Percentiles rank a stretch among this genome's conserved stretches.
phyloP scores from a whole-genome alignment of 2,797 vertebrate species.

The Brachyalestes nurse region DNA sequence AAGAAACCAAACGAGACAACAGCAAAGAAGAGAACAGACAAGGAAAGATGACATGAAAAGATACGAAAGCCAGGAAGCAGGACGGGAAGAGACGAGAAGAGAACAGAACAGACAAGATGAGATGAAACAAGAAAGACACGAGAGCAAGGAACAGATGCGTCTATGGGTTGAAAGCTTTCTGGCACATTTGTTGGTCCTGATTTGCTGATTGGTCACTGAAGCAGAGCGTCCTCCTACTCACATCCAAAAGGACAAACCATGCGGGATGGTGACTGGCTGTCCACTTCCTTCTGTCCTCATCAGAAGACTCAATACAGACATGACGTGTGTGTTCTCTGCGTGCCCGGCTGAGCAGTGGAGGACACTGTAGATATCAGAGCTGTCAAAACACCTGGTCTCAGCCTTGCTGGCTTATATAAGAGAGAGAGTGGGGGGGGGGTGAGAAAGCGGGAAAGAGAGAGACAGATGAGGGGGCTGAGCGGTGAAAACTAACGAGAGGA shows the following conservation, averaged over 20 bases:
- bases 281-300: not conserved
- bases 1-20: no score
- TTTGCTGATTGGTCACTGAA: not conserved
- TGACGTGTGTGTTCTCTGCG: not conserved
- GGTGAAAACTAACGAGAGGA: conserved; percentile 19
- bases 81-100: not conserved
- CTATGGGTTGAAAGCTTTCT: not conserved
- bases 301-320: not conserved
- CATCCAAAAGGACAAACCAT: not conserved
- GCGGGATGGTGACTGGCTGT: not conserved
- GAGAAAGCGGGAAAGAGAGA: not conserved
- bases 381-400: conserved; percentile 36
- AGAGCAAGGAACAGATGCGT: not conserved
- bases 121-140: not conserved
- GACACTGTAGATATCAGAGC: conserved; percentile 29
- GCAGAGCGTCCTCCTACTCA: not conserved
- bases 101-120: not conserved
- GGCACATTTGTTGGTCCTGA: not conserved
- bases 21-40: not conserved
- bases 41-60: not conserved
- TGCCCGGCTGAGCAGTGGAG: conserved; percentile 19
- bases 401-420: conserved; percentile 21
- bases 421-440: conserved; percentile 4
- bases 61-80: not conserved
- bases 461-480: not conserved